A percentile compares a stretch with the other conserved stretches of the same genome.
phyloP scores from a whole-genome alignment of 2,797 vertebrate species.

The Coluber constrictor region DNA sequence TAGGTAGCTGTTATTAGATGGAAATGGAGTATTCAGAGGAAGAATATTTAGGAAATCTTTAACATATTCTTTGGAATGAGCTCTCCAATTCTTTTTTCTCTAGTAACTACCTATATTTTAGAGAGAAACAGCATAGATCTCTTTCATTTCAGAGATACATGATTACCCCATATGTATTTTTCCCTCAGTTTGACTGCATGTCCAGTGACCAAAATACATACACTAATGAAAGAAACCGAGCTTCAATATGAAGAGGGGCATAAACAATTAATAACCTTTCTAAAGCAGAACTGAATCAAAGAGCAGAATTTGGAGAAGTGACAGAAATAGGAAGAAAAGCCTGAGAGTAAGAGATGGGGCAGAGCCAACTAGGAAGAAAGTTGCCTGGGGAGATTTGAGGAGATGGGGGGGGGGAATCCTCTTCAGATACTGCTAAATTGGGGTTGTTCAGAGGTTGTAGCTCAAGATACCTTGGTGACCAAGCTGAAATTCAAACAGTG shows the following conservation, averaged over 20 bases:
- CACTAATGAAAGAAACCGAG: neutral
- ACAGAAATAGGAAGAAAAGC: neutral
- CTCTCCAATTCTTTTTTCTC: conserved; percentile 1
- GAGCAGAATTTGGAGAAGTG: neutral
- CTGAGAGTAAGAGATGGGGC: neutral
- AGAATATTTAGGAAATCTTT: conserved; percentile 10
- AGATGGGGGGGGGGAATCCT: neutral
- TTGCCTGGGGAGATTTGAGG: neutral
- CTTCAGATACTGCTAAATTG: neutral
- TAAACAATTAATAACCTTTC: neutral
- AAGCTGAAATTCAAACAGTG: neutral
- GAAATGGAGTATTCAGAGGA: neutral
- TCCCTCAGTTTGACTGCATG: neutral
- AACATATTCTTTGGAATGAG: neutral
- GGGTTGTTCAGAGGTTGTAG: neutral
- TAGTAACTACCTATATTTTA: neutral
- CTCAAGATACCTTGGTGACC: neutral
- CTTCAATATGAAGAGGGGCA: neutral
- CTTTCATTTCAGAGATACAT: neutral
- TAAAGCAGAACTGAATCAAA: neutral
- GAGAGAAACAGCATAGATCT: neutral
- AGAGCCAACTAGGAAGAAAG: neutral
- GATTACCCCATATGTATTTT: neutral
- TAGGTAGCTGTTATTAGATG: neutral
- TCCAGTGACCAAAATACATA: neutral